Evolutionary conservation across 2,797 vertebrate genomes (phyloP).

Genomic region (Malurus leucopterus): DNA sequence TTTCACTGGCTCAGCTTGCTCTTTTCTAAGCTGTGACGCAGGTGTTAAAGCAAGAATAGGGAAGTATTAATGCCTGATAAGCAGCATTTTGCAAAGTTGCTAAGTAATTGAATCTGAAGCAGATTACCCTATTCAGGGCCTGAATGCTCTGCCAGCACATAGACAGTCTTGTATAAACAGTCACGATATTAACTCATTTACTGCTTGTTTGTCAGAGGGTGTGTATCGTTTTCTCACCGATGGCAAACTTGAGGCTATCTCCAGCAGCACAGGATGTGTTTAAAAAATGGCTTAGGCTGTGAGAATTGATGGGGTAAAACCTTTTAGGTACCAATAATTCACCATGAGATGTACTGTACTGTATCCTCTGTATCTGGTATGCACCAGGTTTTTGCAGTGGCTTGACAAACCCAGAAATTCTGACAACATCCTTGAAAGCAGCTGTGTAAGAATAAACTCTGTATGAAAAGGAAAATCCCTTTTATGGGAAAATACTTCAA

Average conservation of each 20-base stretch:
- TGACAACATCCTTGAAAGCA: not conserved
- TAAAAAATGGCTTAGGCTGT: not conserved
- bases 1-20: slow-evolving; percentile 1
- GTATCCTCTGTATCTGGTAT: not conserved
- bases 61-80: slow-evolving; percentile 49
- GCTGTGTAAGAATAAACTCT: not conserved
- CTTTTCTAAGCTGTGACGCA: not conserved
- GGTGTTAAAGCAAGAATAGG: slow-evolving; percentile 12
- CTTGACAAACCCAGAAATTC: not conserved
- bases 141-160: not conserved
- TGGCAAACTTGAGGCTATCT: not conserved
- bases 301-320: not conserved
- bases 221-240: not conserved
- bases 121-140: not conserved
- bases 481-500: not conserved
- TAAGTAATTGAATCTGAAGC: slow-evolving; percentile 26
- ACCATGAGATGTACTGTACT: not conserved
- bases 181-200: not conserved
- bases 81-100: not conserved
- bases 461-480: not conserved
- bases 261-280: not conserved
- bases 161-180: not conserved
- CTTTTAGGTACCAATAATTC: not conserved
- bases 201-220: not conserved
- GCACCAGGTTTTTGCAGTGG: not conserved